Conservation (phyloP, 1,140 invertebrate genomes). For the Lordiphosa collinella region DNA sequence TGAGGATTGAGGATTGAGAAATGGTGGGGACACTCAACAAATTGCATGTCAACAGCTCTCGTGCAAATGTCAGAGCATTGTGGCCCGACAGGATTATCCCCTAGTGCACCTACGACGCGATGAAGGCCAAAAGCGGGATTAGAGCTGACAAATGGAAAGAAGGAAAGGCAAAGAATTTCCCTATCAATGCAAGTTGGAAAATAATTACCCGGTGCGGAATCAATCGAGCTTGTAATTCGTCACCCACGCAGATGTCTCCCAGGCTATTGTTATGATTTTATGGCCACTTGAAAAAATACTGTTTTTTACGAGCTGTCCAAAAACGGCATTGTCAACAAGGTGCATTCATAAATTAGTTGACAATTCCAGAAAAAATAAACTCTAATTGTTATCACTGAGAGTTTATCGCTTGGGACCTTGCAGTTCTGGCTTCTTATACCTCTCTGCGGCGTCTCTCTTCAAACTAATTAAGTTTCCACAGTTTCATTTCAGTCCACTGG, state of each 20-base stretch:
- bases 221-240: constrained; percentile 69
- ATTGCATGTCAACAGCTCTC: constrained; percentile 73
- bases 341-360: constrained; percentile 64
- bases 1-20: constrained; percentile 25
- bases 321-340: constrained; percentile 67
- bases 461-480: constrained; percentile 75
- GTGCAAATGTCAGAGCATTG: constrained; percentile 49
- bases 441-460: constrained; percentile 24
- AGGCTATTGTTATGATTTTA: constrained; percentile 33
- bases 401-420: constrained; percentile 52
- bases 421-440: constrained; percentile 20
- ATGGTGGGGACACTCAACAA: constrained; percentile 51
- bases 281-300: constrained; percentile 34
- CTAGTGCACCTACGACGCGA: constrained; percentile 28
- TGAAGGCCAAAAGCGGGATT: constrained; percentile 40
- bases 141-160: constrained; percentile 51
- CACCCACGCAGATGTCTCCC: constrained; percentile 38
- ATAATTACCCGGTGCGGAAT: constrained; percentile 52
- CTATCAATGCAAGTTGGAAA: constrained; percentile 21
- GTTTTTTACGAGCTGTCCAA: constrained; percentile 58
- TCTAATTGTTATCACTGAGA: constrained; percentile 64
- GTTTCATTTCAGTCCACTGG: constrained; percentile 51
- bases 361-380: constrained; percentile 19
- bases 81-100: constrained; percentile 51
- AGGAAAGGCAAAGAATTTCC: constrained; percentile 12